A percentile compares a stretch with the other conserved stretches of the same genome.
Evolutionary conservation across 1,140 invertebrate genomes (phyloP).

Genomic region (Akabosia matsudoensis): DNA sequence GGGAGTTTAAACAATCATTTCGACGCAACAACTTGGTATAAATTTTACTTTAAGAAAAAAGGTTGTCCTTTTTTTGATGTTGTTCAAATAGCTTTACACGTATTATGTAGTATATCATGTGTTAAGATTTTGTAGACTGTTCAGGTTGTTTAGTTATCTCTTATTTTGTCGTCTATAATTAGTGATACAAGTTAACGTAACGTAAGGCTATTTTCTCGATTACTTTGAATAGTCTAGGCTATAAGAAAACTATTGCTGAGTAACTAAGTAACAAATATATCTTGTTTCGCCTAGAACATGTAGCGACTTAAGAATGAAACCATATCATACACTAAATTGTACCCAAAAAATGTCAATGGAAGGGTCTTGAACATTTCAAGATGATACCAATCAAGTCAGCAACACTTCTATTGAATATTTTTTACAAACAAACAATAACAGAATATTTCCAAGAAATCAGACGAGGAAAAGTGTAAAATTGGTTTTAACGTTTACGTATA

Average conservation of each 20-base stretch:
- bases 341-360: not conserved
- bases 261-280: not conserved
- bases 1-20: too few relatives aligned
- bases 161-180: not conserved
- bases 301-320: constrained; percentile 21
- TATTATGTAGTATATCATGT: too few relatives aligned
- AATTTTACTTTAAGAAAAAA: too few relatives aligned
- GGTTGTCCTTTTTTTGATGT: too few relatives aligned
- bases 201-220: not conserved
- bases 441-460: too few relatives aligned
- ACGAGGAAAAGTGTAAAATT: too few relatives aligned
- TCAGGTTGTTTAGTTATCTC: not conserved
- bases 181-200: not conserved
- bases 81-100: too few relatives aligned
- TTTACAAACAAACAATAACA: too few relatives aligned
- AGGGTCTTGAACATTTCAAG: not conserved
- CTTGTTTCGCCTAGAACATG: not conserved
- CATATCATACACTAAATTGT: constrained; percentile 3
- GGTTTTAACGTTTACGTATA: too few relatives aligned
- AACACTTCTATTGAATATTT: not conserved
- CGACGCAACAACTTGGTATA: too few relatives aligned
- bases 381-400: not conserved
- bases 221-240: not conserved
- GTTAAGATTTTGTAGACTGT: too few relatives aligned
- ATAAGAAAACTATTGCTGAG: not conserved